Conservation (phyloP, 2,113 vertebrate genomes). For the Podocnemis expansa region DNA sequence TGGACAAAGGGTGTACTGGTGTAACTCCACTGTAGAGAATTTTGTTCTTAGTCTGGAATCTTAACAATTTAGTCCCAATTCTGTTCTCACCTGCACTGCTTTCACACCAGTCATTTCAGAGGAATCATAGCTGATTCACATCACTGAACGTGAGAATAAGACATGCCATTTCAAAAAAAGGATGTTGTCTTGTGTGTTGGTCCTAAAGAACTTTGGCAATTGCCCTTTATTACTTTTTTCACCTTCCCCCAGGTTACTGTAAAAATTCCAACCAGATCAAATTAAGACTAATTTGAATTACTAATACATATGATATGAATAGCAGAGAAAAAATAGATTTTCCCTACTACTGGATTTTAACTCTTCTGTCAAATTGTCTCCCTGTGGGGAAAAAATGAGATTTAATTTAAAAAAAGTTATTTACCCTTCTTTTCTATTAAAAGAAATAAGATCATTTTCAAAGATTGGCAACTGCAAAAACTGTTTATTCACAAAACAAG, state of each 20-base stretch:
- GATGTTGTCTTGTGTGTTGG: slow-evolving; percentile 1
- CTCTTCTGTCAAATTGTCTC: neutral
- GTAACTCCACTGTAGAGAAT: neutral
- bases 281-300: slow-evolving; percentile 56
- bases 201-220: neutral
- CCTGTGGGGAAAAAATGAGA: neutral
- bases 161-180: slow-evolving; percentile 5
- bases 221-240: slow-evolving; percentile 31
- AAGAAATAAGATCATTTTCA: neutral
- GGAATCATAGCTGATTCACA: neutral
- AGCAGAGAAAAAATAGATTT: neutral
- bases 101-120: neutral
- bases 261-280: slow-evolving; percentile 49
- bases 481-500: neutral
- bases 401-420: neutral
- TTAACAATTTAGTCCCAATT: neutral
- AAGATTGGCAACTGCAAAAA: neutral
- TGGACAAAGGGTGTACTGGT: neutral
- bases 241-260: slow-evolving; percentile 23
- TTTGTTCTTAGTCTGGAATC: neutral
- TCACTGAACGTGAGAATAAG: neutral
- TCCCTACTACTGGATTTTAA: slow-evolving; percentile 17
- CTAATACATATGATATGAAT: slow-evolving; percentile 10
- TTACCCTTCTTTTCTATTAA: slow-evolving; percentile 8
- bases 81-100: neutral